phyloP scores from a whole-genome alignment of 2,888 invertebrate genomes.

The Acanthoscelides obtectus region DNA sequence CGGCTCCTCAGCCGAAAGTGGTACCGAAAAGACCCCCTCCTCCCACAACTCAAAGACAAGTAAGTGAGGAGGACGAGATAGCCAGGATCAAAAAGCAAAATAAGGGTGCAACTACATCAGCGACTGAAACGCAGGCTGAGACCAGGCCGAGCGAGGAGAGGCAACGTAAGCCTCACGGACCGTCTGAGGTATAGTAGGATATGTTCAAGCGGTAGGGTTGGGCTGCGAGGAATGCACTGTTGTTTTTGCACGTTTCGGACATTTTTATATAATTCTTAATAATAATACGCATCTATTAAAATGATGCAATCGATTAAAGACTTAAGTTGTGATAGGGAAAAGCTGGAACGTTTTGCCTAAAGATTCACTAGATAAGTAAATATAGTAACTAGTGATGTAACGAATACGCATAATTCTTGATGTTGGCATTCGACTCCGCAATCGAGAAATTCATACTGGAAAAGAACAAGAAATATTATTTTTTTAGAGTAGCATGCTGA shows the following conservation, averaged over 20 bases:
- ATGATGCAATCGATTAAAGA: no score
- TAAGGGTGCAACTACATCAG: conserved; percentile 63
- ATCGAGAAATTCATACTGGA: no score
- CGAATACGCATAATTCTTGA: no score
- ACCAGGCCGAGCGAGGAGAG: conserved; percentile 48
- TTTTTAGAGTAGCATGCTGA: no score
- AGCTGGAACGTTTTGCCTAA: no score
- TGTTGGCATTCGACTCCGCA: no score
- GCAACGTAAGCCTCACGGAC: conserved; percentile 61
- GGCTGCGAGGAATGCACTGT: neutral
- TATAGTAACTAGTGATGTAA: no score
- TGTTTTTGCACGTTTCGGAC: neutral
- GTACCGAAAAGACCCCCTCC: conserved; percentile 52
- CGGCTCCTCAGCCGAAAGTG: conserved; percentile 51
- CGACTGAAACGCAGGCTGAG: conserved; percentile 50
- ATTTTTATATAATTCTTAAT: neutral
- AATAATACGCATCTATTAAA: neutral
- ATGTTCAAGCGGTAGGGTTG: neutral
- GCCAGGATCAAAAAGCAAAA: conserved; percentile 82
- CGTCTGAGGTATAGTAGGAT: conserved; percentile 56
- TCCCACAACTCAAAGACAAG: conserved; percentile 61
- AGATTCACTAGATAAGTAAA: no score
- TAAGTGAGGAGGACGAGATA: conserved; percentile 88
- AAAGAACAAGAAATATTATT: no score
- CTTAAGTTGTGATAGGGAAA: no score